Evolutionary conservation across 2,797 vertebrate species (phyloP), one percentile per base, ranked within the genome.

Genomic region (Leuciscus waleckii): DNA sequence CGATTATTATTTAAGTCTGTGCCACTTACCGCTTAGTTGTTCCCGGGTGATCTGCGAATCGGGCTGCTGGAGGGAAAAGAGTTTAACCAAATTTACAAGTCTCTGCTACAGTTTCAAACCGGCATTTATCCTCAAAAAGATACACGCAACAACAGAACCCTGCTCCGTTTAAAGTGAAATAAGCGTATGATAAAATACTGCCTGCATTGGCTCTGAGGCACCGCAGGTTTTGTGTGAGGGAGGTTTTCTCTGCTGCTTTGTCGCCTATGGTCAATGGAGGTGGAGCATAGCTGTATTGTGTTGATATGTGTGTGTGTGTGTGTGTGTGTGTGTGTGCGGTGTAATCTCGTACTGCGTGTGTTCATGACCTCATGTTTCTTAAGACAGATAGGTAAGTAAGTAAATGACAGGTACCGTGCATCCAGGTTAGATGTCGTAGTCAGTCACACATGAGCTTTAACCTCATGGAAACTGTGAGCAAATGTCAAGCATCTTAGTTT

Each of bases 241-340:
- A 65, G 76, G 56, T 63, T 69, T 69, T 37, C 19, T 39, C 16
- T 78, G 43, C 65, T 39, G 74, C 32, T 32, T 84, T 71, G 83
- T 63, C 46, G 77, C 83, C 76, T 71, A 49, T 65, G 77, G 77
- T 85, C 77, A 73, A 1, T 49, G 84, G 77, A 85, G 84, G 84
- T 65, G 84, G 84, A 85, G 84, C 84, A 13, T 84, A 78, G 10
- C 51, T 16, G 77, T 70, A 70, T 63, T 85, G 83, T 74, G 84
- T 79, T 11, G 68, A 39, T 73, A 14, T 35, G 5, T 67, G 7
- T 10, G 39, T 58, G 37, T 16, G 76, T 35, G 21, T 6, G 63
- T 41, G 41, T 41, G 41, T 41, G 41, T 41, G 39, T 37, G 41
- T 11, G 43, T 14, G 43, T 46, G 43, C 8, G 37, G 46, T 56